Conservation (phyloP, 2,113 vertebrate genomes). For the Oostethus manadensis region DNA sequence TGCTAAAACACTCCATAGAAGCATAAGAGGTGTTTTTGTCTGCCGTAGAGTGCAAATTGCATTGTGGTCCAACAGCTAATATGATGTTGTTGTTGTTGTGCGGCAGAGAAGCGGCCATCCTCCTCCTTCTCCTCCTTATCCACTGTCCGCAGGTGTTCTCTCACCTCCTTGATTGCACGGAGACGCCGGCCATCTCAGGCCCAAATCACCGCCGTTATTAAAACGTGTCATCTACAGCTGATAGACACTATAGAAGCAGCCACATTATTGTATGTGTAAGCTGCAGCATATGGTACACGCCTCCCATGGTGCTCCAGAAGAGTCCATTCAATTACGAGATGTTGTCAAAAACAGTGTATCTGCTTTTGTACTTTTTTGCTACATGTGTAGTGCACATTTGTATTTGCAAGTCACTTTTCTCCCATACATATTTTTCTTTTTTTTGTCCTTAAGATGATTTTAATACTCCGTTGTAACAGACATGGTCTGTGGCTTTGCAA, state of each 20-base stretch:
- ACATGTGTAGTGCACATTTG: no score
- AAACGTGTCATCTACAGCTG: constrained; percentile 71
- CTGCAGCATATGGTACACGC: constrained; percentile 55
- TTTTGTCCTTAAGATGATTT: no score
- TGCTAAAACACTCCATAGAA: constrained; percentile 44
- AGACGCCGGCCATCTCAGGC: constrained; percentile 60
- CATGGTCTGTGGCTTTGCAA: no score
- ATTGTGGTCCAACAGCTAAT: constrained; percentile 46
- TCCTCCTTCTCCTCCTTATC: constrained; percentile 35
- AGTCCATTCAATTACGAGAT: constrained; percentile 55
- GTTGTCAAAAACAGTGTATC: neutral
- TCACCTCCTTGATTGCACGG: constrained; percentile 66
- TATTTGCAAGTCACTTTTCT: no score
- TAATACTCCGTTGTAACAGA: no score
- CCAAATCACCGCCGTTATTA: constrained; percentile 63
- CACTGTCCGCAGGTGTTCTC: constrained; percentile 68
- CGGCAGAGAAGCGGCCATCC: constrained; percentile 46
- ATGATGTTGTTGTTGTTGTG: constrained; percentile 38
- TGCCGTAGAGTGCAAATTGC: constrained; percentile 46
- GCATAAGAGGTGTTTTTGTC: constrained; percentile 41
- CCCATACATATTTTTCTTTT: no score
- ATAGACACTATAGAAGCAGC: constrained; percentile 62
- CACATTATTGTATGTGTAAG: constrained; percentile 58
- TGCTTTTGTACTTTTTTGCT: no score
- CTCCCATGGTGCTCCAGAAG: constrained; percentile 36